Base-by-base conservation (phyloP, 2,797 vertebrate genomes). In the Phyllotis vaccarum region DNA sequence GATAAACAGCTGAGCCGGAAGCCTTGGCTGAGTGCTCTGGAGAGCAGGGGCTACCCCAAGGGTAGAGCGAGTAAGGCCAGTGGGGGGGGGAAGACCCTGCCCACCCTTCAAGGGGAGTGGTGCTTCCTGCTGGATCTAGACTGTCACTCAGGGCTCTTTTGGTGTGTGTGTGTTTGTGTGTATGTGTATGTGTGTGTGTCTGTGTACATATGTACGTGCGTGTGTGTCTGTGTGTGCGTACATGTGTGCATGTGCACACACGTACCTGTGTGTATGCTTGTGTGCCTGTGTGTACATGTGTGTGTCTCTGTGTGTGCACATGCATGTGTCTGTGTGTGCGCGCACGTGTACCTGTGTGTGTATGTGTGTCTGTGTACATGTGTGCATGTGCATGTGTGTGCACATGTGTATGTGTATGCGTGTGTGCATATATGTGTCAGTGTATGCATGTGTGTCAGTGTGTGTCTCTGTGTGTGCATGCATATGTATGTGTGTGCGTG, bases 1-100 rank as follows among this genome's bases (percentile, higher is more conserved):
- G 96, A 95, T 78, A 89, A 96, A 93, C 95, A 94, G 5, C 56
- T 90, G 80, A 43, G 21, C 74, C 16, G 91, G 90, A 76, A 56
- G 74, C 95, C 21, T 37, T 75, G 94, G 94, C 94, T 78, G 86
- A 74, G 85, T 92, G 88, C 95, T 86, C 68, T 13, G 46, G 85
- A 82, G 49, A 54, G 88, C 24, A 2, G n/a, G 6, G 49, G 49
- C 27, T n/a, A 13, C 12, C 0, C 16, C 4, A 2, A 29, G 22
- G 43, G 16, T 16, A 12, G 16, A 40, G 14, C 14, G 13, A 37
- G 24, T 3, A 60, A 91, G 70, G 49, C 40, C 4, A 8, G 31
- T 49, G 43, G 10, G 43, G 83, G 21, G 16, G 46, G 82, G 21
- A 24, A 79, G 94, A 60, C 2, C 56, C 56, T 6, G 12, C 56